Evolutionary conservation across 2,797 vertebrate species (phyloP).

Genomic region (Molossus alvarezi): DNA sequence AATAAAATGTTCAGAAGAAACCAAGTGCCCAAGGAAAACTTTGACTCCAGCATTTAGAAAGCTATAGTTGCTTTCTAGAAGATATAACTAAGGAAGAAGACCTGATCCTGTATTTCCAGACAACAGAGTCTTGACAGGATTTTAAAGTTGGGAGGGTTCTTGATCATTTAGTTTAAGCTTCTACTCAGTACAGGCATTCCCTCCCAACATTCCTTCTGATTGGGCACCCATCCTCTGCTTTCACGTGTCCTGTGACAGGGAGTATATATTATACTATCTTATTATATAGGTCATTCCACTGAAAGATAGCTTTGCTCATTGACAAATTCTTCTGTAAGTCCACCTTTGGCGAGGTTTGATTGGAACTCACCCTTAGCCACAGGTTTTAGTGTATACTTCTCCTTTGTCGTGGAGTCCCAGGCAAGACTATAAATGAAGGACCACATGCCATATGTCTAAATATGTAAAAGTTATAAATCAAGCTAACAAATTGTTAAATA

Average conservation of each 20-base stretch:
- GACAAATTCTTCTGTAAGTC: not conserved
- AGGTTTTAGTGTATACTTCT: not conserved
- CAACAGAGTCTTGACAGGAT: not conserved
- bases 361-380: not conserved
- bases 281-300: not conserved
- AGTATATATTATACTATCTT: not conserved
- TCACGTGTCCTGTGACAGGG: not conserved
- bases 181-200: not conserved
- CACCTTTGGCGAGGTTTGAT: not conserved
- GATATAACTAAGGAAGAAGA: not conserved
- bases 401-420: not conserved
- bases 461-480: not conserved
- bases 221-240: not conserved
- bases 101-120: not conserved
- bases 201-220: not conserved
- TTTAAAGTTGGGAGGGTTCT: conserved; percentile 36
- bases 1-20: not conserved
- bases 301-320: not conserved
- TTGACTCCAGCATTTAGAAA: conserved; percentile 1
- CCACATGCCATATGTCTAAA: not conserved
- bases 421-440: not conserved
- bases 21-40: not conserved
- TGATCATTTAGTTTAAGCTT: not conserved
- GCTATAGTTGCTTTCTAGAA: not conserved
- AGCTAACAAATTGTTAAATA: not conserved